Conservation (phyloP, 2,888 invertebrate genomes). For the Idaea aversata region DNA sequence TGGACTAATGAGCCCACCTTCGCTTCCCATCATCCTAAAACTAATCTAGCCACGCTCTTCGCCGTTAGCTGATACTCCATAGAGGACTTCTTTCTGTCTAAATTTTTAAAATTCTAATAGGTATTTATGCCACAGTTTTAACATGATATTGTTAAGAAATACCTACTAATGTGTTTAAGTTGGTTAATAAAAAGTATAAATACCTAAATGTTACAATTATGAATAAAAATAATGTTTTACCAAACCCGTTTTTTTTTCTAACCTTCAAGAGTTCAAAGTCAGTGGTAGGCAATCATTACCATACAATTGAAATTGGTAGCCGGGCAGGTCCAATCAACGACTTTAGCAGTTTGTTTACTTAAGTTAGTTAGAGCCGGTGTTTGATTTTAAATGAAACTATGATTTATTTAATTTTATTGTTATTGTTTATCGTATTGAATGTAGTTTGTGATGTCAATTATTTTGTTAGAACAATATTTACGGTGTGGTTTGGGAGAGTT, state of each 20-base stretch:
- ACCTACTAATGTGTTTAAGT: too few relatives aligned
- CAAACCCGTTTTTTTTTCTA: not conserved
- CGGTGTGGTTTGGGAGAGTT: conserved; percentile 83
- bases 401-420: conserved; percentile 37
- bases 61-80: too few relatives aligned
- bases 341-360: not conserved
- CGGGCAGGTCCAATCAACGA: not conserved
- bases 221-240: not conserved
- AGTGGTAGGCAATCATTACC: conserved; percentile 17
- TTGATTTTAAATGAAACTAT: conserved; percentile 22
- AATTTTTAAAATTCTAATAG: too few relatives aligned
- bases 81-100: too few relatives aligned
- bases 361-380: not conserved
- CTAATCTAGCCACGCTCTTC: too few relatives aligned
- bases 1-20: too few relatives aligned
- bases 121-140: too few relatives aligned
- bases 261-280: conserved; percentile 10
- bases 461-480: conserved; percentile 84
- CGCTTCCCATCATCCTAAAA: too few relatives aligned
- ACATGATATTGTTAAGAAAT: too few relatives aligned
- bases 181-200: too few relatives aligned
- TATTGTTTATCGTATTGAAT: conserved; percentile 75
- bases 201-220: too few relatives aligned
- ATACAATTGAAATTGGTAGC: conserved; percentile 20
- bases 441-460: conserved; percentile 86